Conservation (phyloP, 2,888 invertebrate genomes). For the Phlogophora meticulosa region DNA sequence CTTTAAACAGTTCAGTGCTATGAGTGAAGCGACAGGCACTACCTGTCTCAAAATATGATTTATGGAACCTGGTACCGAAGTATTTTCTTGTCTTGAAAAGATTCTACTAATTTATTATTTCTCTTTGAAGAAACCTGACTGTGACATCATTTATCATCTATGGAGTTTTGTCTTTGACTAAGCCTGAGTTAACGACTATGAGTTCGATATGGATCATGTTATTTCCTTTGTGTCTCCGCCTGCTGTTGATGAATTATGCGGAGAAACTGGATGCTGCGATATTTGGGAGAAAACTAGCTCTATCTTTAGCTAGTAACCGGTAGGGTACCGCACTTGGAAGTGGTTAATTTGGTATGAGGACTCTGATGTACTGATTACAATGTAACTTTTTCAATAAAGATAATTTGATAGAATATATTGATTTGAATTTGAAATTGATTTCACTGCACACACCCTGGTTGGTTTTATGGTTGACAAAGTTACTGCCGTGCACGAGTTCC, state of each 20-base stretch:
- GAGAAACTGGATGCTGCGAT: too few species aligned
- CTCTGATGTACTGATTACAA: background rate
- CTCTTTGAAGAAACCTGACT: background rate
- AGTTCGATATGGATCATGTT: slow-evolving; percentile 11
- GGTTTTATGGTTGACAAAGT: too few species aligned
- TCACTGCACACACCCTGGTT: too few species aligned
- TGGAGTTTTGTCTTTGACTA: slow-evolving; percentile 3
- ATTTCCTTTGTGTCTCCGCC: slow-evolving; percentile 10
- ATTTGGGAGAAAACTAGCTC: too few species aligned
- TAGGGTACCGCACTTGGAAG: background rate
- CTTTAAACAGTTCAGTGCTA: background rate
- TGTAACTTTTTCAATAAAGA: background rate
- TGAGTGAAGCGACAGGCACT: background rate
- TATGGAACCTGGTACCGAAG: background rate
- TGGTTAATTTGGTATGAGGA: background rate
- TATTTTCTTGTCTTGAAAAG: background rate
- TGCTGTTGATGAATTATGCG: too few species aligned
- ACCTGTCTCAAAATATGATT: background rate
- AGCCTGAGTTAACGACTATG: background rate
- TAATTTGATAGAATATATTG: too few species aligned
- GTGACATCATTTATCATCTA: background rate
- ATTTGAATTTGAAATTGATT: too few species aligned
- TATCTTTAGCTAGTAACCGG: too few species aligned
- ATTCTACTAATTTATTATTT: background rate
- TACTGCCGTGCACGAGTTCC: too few species aligned